phyloP scores from a whole-genome alignment of 37 sponge, comb jelly and placozoan genomes.

The Ephydatia muelleri region DNA sequence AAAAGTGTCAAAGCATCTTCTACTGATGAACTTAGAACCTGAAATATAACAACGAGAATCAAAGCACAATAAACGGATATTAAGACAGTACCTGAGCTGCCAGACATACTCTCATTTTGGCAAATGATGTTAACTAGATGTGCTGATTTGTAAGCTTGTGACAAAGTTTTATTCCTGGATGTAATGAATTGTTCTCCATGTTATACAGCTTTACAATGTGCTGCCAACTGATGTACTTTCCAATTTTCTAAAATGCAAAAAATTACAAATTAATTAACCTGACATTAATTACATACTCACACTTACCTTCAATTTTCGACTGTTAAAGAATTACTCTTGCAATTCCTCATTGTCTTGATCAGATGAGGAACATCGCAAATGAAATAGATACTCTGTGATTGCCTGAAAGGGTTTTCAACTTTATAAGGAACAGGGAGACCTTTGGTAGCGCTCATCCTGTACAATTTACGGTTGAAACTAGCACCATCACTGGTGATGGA shows the following conservation, averaged over 20 bases:
- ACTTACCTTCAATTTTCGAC: conserved; percentile 21
- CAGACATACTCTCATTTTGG: conserved; percentile 38
- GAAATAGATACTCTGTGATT: conserved; percentile 7
- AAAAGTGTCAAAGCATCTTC: conserved; percentile 9
- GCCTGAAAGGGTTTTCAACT: conserved; percentile 26
- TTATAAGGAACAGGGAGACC: conserved; percentile 12
- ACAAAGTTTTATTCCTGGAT: no score
- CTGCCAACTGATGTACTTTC: conserved; percentile 29
- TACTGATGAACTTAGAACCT: conserved; percentile 38
- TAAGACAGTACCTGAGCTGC: conserved; percentile 23
- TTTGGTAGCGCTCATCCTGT: neutral
- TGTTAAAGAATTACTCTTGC: conserved; percentile 23
- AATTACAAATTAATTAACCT: no score
- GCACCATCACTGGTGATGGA: conserved; percentile 36
- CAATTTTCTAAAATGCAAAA: conserved; percentile 12
- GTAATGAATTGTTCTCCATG: no score
- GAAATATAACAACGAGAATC: neutral
- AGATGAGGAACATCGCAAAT: conserved; percentile 35
- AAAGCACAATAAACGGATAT: no score
- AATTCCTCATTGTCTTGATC: conserved; percentile 25
- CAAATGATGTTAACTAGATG: conserved; percentile 27
- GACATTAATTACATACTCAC: no score
- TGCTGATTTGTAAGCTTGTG: conserved; percentile 26
- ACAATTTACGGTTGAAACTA: conserved; percentile 23
- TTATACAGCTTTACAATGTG: neutral